Conservation (phyloP, 2,797 vertebrate genomes). For the Zonotrichia albicollis region DNA sequence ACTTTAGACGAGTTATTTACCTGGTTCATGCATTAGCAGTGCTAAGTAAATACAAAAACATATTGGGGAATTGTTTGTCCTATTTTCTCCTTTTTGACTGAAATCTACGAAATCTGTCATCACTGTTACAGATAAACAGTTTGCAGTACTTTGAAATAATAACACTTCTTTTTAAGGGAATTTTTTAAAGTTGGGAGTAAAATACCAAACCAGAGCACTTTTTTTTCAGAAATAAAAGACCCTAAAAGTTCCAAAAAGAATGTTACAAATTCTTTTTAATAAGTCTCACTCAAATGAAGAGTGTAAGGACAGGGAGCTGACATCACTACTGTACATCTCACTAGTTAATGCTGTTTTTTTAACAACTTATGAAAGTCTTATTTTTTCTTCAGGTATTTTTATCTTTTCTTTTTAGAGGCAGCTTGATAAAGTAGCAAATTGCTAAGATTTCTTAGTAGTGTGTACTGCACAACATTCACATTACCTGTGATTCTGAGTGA, state of each 20-base stretch:
- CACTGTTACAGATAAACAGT: background rate
- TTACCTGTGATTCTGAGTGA: background rate
- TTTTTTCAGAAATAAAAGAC: background rate
- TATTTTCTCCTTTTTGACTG: background rate
- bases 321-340: background rate
- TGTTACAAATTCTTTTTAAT: background rate
- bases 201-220: background rate
- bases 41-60: background rate
- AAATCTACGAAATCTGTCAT: background rate
- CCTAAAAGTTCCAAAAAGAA: background rate
- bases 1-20: rapidly evolving
- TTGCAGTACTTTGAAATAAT: background rate
- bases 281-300: background rate
- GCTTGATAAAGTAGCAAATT: background rate
- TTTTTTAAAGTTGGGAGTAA: background rate
- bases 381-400: background rate
- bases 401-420: background rate
- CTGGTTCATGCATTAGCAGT: background rate
- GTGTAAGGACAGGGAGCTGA: background rate
- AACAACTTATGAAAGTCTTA: background rate
- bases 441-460: background rate
- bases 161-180: rapidly evolving
- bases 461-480: background rate
- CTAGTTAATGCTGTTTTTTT: background rate
- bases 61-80: background rate